These are phyloP conservation scores for Oryctolagus cuniculus DNA, from an alignment of 2,113 vertebrate species.

Conservation along the genomic window mOryCun1.1 NC_091434.1:24380501-24381000, in stretches of 20 bases:
- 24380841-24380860: too few species aligned
- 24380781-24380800: rapidly evolving
- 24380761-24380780: background rate
- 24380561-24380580: conserved; percentile 10
- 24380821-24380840: background rate
- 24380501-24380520: background rate
- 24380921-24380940: too few species aligned
- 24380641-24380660: background rate
- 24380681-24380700: background rate
- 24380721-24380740: background rate
- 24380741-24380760: background rate
- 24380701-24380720: background rate
- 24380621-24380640: background rate
- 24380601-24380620: background rate
- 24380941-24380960: too few species aligned
- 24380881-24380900: too few species aligned
- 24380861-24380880: too few species aligned
- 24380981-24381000: too few species aligned
- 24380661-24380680: conserved; percentile 5
- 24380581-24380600: background rate
- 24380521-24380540: conserved; percentile 34
- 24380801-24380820: background rate
- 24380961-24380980: too few species aligned
- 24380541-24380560: background rate
- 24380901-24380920: too few species aligned